Evolutionary conservation across 1,140 invertebrate genomes (phyloP), one percentile per base, ranked within the genome.

Genomic region (Halictus rubicundus): DNA sequence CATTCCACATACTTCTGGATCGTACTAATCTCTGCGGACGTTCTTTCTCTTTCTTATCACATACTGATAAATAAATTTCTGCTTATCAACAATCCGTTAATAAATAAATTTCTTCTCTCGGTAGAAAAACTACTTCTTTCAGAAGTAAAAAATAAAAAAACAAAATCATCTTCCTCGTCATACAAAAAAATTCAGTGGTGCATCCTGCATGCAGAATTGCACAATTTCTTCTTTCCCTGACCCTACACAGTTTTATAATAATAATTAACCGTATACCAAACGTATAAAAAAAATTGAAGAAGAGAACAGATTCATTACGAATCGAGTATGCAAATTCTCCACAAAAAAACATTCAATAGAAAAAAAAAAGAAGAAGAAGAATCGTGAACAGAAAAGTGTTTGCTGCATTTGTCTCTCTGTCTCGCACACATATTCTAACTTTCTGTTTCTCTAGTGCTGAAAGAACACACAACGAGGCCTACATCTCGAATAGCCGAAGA

Each of bases 351-450:
- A n/a, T 57, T 69, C 27, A 27, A 46, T n/a, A 37, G 68, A 57
- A 69, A 14, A 32, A 32, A 32, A 32, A 32, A 32, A n/a, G n/a
- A 4, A 32, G 32, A 32, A 32, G 32, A 32, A 46, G 42, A 46
- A 46, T 7, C 19, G 68, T 23, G 32, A 25, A 68, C 27, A 76
- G 32, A 32, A 32, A 32, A 25, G n/a, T 64, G 66, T 12, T 14
- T 52, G 14, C 19, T 25, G 42, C 25, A 16, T 71, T 69, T n/a
- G 32, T 82, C 52, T 69, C 60, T 77, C 79, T 81, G 32, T 54
- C 66, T 60, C 32, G 39, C 23, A 32, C 52, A 54, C 63, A 21
- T 39, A 72, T 14, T 66, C 52, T 39, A 39, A 32, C 19, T 19
- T 32, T 42, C 37, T 52, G n/a, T 19, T 59, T 32, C 9, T 32